Evolutionary conservation across 2,888 invertebrate species (phyloP), one percentile per base, ranked within the genome.

Genomic region (Euzophera pinguis): DNA sequence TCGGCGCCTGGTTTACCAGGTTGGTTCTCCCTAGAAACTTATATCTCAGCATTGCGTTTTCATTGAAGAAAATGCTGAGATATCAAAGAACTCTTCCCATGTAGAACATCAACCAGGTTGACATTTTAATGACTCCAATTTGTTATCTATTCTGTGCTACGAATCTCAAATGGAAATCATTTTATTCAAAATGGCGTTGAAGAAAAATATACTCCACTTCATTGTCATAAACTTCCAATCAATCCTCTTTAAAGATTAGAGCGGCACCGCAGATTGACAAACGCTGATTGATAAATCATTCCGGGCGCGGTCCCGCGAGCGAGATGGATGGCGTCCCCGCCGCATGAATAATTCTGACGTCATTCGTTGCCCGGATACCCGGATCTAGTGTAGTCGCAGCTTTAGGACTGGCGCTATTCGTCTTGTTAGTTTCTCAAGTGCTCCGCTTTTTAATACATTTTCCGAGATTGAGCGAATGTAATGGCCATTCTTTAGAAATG

Each of bases 221-320:
- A 34, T 45, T 45, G 34, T 45, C 45, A 34, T 34, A 45, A 45
- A 32, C 9, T 16, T 32, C 34, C 32, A 32, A 29, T 29, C 32
- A 32, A 45, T 45, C 32, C 32, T 45, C 32, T 45, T 14, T 45
- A 16, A 39, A 43, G 45, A 34, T 45, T 45, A 32, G 10, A 45
- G 32, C 22, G 1, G 13, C 10, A 14, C 16, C 32, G 14, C 32
- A 32, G 49, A 49, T 49, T 49, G 49, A 49, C 29, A 39, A 47
- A 47, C 35, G 29, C 39, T 39, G 49, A 50, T 50, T 50, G 49
- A 50, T 50, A 41, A 49, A 50, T 39, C 49, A 50, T 41, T 37
- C 13, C 16, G 10, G 10, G 22, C 22, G 37, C 1, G 34, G 13
- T 32, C 16, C 39, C 39, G 22, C 12, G 22, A 43, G 14, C 14